phyloP scores from a whole-genome alignment of 2,888 invertebrate species.

The Xanthorhoe spadicearia region DNA sequence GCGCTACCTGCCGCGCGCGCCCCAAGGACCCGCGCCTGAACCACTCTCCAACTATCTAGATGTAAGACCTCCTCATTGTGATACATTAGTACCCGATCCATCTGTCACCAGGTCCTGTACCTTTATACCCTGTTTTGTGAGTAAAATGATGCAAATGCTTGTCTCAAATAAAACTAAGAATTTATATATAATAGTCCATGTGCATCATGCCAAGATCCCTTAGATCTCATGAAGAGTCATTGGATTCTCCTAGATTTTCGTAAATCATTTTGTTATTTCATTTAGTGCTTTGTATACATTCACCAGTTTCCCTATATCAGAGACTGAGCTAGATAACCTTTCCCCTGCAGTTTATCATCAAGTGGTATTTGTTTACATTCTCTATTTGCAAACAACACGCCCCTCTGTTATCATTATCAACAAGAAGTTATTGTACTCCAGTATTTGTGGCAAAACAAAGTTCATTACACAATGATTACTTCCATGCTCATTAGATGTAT shows the following conservation, averaged over 20 bases:
- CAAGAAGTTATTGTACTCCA: background rate
- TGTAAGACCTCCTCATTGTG: conserved; percentile 79
- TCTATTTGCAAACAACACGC: conserved; percentile 6
- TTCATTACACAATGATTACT: background rate
- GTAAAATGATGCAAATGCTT: no score
- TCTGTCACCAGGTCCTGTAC: background rate
- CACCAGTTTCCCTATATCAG: background rate
- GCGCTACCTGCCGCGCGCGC: conserved; percentile 29
- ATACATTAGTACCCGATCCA: background rate
- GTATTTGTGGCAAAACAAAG: background rate
- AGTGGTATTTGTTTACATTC: conserved; percentile 14
- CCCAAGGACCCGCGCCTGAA: conserved; percentile 87
- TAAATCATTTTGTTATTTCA: background rate
- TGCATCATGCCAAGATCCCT: no score
- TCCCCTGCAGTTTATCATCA: conserved; percentile 15
- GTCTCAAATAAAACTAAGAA: no score
- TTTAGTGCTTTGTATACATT: background rate
- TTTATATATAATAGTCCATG: no score
- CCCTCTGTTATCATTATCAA: conserved; percentile 16
- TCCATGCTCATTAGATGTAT: background rate
- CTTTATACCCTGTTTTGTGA: no score
- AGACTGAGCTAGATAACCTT: conserved; percentile 27
- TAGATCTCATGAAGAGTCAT: no score
- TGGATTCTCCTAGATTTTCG: no score
- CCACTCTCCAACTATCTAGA: conserved; percentile 97